Evolutionary conservation across 2,113 vertebrate genomes (phyloP).

Genomic region (Microtus pennsylvanicus): DNA sequence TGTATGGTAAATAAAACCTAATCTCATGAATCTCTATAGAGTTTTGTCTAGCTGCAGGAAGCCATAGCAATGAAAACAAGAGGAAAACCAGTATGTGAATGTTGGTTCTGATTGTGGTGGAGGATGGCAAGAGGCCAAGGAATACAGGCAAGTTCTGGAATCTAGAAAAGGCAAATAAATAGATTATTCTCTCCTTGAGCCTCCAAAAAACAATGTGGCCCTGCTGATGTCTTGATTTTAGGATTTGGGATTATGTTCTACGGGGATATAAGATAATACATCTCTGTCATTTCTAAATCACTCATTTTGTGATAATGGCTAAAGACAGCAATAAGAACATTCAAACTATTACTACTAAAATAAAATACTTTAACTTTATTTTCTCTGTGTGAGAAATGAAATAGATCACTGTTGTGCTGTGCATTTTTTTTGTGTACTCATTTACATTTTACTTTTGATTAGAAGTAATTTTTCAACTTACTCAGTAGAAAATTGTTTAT

Average conservation of each 20-base stretch:
- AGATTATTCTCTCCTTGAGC: background rate
- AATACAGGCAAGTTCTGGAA: background rate
- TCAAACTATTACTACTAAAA: background rate
- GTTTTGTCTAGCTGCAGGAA: background rate
- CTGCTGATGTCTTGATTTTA: conserved; percentile 1
- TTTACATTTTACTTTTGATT: conserved; percentile 28
- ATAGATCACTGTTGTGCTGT: background rate
- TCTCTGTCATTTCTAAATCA: background rate
- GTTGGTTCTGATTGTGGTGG: background rate
- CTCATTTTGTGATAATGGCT: background rate
- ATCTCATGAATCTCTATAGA: background rate
- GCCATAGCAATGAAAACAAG: background rate
- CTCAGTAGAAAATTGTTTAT: background rate
- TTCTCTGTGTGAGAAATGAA: background rate
- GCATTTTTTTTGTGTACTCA: background rate
- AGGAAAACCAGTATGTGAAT: background rate
- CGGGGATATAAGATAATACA: background rate
- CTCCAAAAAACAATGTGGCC: background rate
- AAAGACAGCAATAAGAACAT: background rate
- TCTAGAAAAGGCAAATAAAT: background rate
- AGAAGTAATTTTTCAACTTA: background rate
- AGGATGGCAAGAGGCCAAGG: background rate
- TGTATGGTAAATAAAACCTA: background rate
- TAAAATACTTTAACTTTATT: background rate
- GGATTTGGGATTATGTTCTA: background rate